phyloP scores from a whole-genome alignment of 1,140 invertebrate genomes.

The Caenorhabditis remanei region DNA sequence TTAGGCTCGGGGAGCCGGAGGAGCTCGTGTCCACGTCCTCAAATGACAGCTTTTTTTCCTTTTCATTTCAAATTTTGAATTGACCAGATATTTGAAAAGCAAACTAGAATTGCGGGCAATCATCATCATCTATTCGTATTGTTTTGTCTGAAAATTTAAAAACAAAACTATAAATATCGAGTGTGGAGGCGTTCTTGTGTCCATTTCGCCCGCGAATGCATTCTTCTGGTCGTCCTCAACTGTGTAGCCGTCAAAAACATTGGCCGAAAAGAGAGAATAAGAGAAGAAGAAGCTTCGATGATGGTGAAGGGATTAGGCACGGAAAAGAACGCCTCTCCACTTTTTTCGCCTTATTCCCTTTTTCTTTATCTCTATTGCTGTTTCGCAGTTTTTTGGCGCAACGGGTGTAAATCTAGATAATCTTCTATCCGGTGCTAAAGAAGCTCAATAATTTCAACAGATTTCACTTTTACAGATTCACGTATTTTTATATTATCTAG shows the following conservation, averaged over 20 bases:
- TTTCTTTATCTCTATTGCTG: neutral
- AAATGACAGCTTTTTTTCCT: neutral
- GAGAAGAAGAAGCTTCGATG: slow-evolving; percentile 3
- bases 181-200: slow-evolving; percentile 4
- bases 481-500: neutral
- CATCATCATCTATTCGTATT: neutral
- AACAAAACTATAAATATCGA: slow-evolving; percentile 19
- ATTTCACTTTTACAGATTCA: neutral
- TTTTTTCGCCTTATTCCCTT: neutral
- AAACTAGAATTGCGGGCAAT: slow-evolving; percentile 15
- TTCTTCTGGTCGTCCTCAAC: neutral
- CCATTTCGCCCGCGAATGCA: neutral
- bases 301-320: slow-evolving; percentile 27
- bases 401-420: slow-evolving; percentile 11
- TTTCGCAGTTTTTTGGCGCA: slow-evolving; percentile 11
- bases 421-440: neutral
- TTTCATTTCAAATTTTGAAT: neutral
- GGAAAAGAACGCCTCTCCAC: slow-evolving; percentile 10
- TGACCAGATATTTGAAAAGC: neutral
- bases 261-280: neutral
- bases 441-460: neutral
- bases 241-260: slow-evolving; percentile 15
- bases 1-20: neutral
- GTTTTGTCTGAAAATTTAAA: neutral
- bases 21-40: neutral